Conservation (phyloP, 2,797 vertebrate genomes). For the Alca torda region DNA sequence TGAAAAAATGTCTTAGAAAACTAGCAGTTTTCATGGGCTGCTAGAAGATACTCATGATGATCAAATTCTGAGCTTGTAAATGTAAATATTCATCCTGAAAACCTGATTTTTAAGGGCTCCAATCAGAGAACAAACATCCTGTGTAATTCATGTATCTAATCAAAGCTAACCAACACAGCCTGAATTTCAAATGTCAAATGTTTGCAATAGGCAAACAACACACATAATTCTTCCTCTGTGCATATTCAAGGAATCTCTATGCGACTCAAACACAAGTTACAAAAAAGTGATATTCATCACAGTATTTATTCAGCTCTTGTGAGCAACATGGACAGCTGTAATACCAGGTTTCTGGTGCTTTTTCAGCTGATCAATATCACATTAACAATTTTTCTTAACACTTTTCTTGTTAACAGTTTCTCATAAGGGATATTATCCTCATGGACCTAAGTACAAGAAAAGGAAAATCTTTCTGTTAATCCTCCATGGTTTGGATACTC, state of each 20-base stretch:
- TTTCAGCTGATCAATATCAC: not conserved
- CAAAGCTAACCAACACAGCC: conserved; percentile 54
- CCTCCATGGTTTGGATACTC: not conserved
- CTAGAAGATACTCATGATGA: conserved; percentile 16
- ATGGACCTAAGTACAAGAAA: not conserved
- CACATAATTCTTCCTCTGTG: conserved; percentile 42
- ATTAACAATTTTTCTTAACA: not conserved
- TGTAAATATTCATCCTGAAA: conserved; percentile 60
- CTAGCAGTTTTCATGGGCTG: not conserved
- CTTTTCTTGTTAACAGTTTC: not conserved
- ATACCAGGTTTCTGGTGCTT: not conserved
- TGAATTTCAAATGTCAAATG: conserved; percentile 65
- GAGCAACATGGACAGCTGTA: not conserved
- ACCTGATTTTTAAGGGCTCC: conserved; percentile 61
- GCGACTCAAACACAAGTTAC: not conserved
- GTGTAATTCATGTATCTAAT: conserved; percentile 63
- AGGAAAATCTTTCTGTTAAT: not conserved
- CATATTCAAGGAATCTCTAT: conserved; percentile 22
- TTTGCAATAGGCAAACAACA: conserved; percentile 48
- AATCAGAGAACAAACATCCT: conserved; percentile 63
- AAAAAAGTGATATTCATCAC: not conserved
- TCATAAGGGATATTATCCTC: not conserved
- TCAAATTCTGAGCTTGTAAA: conserved; percentile 41
- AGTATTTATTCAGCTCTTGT: not conserved
- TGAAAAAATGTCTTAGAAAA: not conserved